Conservation (phyloP, 2,888 invertebrate species). For the Meteorus cinctellus region DNA sequence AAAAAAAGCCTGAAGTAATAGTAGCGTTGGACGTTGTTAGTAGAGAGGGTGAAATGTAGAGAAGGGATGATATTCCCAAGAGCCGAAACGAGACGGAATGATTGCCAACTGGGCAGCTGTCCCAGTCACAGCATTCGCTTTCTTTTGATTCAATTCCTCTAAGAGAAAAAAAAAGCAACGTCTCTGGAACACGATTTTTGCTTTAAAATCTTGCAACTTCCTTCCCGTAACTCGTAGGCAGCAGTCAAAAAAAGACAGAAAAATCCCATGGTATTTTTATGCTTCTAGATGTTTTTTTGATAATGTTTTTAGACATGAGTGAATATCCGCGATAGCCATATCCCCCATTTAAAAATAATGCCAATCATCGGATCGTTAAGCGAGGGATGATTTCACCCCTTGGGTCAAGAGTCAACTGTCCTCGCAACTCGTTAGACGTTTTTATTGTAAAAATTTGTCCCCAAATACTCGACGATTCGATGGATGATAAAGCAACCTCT, state of each 20-base stretch:
- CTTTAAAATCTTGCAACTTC: constrained; percentile 57
- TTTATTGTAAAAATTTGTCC: constrained; percentile 28
- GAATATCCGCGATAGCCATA: neutral
- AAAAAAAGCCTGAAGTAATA: constrained; percentile 41
- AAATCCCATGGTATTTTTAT: neutral
- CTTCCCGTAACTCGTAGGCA: constrained; percentile 26
- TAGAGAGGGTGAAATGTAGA: constrained; percentile 37
- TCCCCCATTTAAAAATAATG: constrained; percentile 61
- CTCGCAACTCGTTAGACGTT: constrained; percentile 38
- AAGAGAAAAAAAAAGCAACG: constrained; percentile 43
- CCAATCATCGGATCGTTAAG: constrained; percentile 63
- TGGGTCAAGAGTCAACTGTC: constrained; percentile 47
- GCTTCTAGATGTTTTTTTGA: neutral
- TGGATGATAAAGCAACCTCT: constrained; percentile 36
- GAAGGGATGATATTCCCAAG: constrained; percentile 62
- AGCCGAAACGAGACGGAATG: constrained; percentile 57
- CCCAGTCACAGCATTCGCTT: constrained; percentile 59
- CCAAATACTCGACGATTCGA: constrained; percentile 31
- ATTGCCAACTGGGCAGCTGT: constrained; percentile 68
- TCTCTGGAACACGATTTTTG: constrained; percentile 31
- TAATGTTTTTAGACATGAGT: neutral
- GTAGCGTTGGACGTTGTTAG: constrained; percentile 40
- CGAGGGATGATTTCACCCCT: constrained; percentile 47
- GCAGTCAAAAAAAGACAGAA: neutral
- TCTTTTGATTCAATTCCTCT: constrained; percentile 46